Evolutionary conservation across 2,113 vertebrate genomes (phyloP), one percentile per base, ranked within the genome.

Genomic region (Xyliphius kryptos): DNA sequence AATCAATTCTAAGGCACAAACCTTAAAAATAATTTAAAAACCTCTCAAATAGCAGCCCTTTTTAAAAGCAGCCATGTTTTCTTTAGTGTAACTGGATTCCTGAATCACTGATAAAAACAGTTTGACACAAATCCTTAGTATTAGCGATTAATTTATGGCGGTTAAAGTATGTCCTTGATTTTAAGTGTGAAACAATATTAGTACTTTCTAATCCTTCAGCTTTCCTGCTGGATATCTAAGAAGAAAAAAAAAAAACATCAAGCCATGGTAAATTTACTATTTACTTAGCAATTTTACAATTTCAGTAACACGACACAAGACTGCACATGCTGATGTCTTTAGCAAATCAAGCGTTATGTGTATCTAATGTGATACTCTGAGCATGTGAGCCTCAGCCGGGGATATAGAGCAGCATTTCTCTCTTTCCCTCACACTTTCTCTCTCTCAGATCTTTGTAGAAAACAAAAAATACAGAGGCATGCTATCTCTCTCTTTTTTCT

Each of bases 351-450:
- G 10, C 43, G 19, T 47, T 14, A 38, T 49, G 22, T 47, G 53
- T 16, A 48, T 51, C 17, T 46, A 56, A 47, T 56, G 26, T 26
- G 53, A 49, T n/a, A 32, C 53, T 56, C 62, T 37, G 52, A 38
- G 62, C 56, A 26, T 64, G 63, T 47, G 52, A 8, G 63, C 21
- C 52, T 65, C 63, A 56, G 26, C 52, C 56, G 52, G 63, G 56
- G 53, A 66, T 66, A 66, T 66, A 66, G 53, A 54, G 56, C 63
- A 64, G 48, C 62, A 56, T 56, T 37, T 57, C 17, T 21, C 38
- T 2, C 13, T 21, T 9, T 57, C 41, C 6, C 56, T 20, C 38
- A 12, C 38, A 6, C 26, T 36, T 9, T 70, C 13, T n/a, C 55
- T 43, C 22, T 15, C 55, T 43, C 22, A 10, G 6, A 17, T 57